Base-by-base conservation (phyloP, 2,888 invertebrate genomes). In the Noctua fimbriata region DNA sequence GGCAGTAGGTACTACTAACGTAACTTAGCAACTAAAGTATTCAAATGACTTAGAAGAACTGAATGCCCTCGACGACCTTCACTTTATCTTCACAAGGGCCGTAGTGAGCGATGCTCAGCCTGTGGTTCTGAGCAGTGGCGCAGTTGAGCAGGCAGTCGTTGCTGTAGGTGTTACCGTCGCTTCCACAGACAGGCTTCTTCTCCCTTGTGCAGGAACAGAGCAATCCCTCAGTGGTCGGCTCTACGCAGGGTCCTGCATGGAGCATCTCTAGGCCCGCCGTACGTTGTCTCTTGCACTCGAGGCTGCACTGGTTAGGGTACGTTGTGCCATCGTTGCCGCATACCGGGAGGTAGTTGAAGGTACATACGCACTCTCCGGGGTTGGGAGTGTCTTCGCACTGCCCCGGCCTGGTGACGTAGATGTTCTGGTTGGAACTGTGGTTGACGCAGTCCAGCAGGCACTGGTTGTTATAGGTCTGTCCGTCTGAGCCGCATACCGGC, bases 401-500 rank as follows among this genome's bases (percentile, higher is more conserved):
- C 0, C 89, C 90, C 0, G 85, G 73, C 1, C 21, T 85, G 2
- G 65, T 83, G 3, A 66, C 69, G 28, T 76, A 82, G 16, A 91
- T 66, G 10, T 89, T 82, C 1, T 69, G 32, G 1, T 81, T 76
- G 18, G 58, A 63, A 0, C 70, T 84, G 81, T n/a, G 1, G 10
- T 72, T 81, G 47, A 78, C 97, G 84, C 98, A 97, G 86, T 97
- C 94, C 74, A 98, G 94, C 82, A 97, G 96, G 93, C 98, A 98
- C 89, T 88, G 79, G 94, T 97, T 98, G 89, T 94, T 95, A 95
- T 98, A 98, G 0, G 98, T 98, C 75, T 97, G 94, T 1, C 98
- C 98, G 93, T 98, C 98, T 67, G 98, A 97, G 60, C 98, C 98
- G 94, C 98, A 98, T 14, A 98, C 98, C 12, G 97, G 97, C 1